Evolutionary conservation across 92 coral and sea anemone species (phyloP), one percentile per base, ranked within the genome.

Genomic region (Palythoa caribaeorum): DNA sequence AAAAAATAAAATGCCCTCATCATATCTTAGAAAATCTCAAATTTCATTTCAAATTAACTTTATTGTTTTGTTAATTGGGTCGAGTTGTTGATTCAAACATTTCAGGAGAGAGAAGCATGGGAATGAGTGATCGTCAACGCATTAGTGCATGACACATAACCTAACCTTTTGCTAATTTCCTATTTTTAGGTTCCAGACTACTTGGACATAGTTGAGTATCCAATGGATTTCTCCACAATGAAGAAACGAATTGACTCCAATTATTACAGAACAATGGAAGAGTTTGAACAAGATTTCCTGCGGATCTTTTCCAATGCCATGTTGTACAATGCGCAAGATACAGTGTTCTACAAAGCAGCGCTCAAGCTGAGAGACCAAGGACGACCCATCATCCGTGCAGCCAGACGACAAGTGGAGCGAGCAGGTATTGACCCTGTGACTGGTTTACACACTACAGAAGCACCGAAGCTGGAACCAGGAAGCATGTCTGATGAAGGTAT

Each of bases 371-470:
- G 97, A 78, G 99, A 97, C 90, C 99, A 97, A 76, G 99, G 99
- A 15, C 92, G 94, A 59, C 98, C 99, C 1, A 86, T 97, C 51
- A 90, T 97, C 39, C 98, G 99, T 81, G 96, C 95, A 10, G 94
- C 98, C 54, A 92, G 98, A 38, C 87, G 99, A 70, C 97, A 94
- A 68, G 95, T 97, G 38, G 99, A 97, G 76, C 91, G 98, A 53
- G 96, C 99, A 14, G 99, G 99, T 35, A 92, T 97, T 71, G 99
- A 97, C 77, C 99, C 99, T 1, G 89, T 95, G 48, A 97, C 99
- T 0, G 99, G 99, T 15, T 83, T 97, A 14, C 99, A 95, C 81
- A 97, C 99, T 6, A 92, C 94, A 12, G 97, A 97, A 51, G 88
- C 92, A 11, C 99, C 99, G 0, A 97, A 95, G 1, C 86, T 92